Evolutionary conservation across 2,113 vertebrate genomes (phyloP).

Genomic region (Asarcornis scutulata): DNA sequence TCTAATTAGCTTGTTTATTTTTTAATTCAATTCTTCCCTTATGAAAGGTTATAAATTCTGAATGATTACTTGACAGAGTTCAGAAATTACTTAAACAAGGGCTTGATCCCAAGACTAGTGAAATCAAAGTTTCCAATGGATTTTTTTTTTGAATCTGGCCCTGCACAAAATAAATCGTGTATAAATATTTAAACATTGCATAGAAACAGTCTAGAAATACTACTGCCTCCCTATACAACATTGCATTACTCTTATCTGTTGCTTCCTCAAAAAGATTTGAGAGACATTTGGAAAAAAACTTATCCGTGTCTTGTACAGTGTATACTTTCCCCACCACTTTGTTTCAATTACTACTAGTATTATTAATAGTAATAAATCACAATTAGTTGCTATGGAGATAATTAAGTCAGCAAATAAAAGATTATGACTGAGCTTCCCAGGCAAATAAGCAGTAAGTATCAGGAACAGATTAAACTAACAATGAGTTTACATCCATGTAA

Average conservation of each 20-base stretch:
- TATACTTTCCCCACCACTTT: not conserved
- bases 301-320: not conserved
- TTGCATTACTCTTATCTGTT: not conserved
- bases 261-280: not conserved
- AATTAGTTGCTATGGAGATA: constrained; percentile 3
- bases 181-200: not conserved
- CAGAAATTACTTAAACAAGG: not conserved
- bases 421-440: not conserved
- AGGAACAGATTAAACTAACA: not conserved
- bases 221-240: not conserved
- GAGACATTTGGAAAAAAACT: not conserved
- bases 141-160: not conserved
- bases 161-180: not conserved
- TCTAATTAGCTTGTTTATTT: not conserved
- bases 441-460: not conserved
- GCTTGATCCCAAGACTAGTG: not conserved
- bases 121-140: not conserved
- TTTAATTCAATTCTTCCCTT: not conserved
- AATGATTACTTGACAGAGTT: not conserved
- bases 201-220: not conserved
- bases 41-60: not conserved
- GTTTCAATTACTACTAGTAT: not conserved
- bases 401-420: constrained; percentile 28
- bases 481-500: not conserved
- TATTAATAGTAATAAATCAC: constrained; percentile 8